These are phyloP conservation scores for Xiphias gladius DNA, from an alignment of 2,113 vertebrate species.

Conservation along the genomic window DNA sequence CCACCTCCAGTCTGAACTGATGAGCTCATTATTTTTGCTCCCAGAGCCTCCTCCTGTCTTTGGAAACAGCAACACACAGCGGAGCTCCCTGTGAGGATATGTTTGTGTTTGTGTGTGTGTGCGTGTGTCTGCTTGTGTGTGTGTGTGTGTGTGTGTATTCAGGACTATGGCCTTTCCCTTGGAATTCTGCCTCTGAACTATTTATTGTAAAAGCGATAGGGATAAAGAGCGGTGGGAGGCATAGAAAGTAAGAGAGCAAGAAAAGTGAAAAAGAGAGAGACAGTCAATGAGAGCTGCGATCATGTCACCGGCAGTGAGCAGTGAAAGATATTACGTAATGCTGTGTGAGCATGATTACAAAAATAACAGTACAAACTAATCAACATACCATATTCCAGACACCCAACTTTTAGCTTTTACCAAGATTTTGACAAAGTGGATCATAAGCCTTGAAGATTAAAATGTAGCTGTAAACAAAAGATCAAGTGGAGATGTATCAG, in stretches of 20 bases:
- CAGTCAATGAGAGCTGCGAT: neutral
- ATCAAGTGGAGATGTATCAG: slow-evolving; percentile 10
- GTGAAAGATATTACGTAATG: slow-evolving; percentile 28
- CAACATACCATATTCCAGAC: slow-evolving; percentile 9
- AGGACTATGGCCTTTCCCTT: slow-evolving; percentile 62
- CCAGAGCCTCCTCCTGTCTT: slow-evolving; percentile 75
- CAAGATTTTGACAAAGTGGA: slow-evolving; percentile 12
- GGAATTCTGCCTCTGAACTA: slow-evolving; percentile 68
- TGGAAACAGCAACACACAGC: slow-evolving; percentile 64
- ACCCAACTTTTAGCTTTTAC: neutral
- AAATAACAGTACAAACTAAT: slow-evolving; percentile 16
- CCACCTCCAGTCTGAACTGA: slow-evolving; percentile 79
- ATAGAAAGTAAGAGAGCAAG: slow-evolving; percentile 9
- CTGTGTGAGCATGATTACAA: slow-evolving; percentile 6
- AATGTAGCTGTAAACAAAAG: slow-evolving; percentile 31
- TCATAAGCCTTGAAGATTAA: slow-evolving; percentile 9
- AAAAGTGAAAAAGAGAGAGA: slow-evolving; percentile 3
- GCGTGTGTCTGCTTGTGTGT: slow-evolving; percentile 40
- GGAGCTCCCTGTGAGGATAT: slow-evolving; percentile 44
- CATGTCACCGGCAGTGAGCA: slow-evolving; percentile 1
- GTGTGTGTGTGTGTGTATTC: slow-evolving; percentile 30
- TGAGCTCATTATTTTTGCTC: slow-evolving; percentile 84
- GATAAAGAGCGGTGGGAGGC: slow-evolving; percentile 58
- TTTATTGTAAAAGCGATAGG: slow-evolving; percentile 58
- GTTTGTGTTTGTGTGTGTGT: slow-evolving; percentile 23